Evolutionary conservation across 2,888 invertebrate genomes (phyloP), one percentile per base, ranked within the genome.

Genomic region (Gari tellinella): DNA sequence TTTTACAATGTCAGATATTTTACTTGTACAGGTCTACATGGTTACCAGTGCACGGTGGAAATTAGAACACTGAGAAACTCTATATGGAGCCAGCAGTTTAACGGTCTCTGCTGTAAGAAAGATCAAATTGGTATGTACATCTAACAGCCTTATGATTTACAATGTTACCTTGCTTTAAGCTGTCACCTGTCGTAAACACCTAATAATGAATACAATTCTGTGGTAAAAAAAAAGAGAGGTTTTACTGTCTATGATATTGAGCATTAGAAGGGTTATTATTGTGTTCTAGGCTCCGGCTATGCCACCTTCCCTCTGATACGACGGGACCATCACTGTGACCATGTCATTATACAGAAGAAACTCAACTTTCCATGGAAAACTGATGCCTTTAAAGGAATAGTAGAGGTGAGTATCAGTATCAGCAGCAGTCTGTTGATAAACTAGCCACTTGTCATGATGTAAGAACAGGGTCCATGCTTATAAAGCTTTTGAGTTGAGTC

Each of bases 11-110:
- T 46, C 8, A 8, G 15, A n/a, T 17, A 21, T 51, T 31, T 58
- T 60, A 40, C 43, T 41, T 38, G 70, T 76, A 15, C 66, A 89
- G 90, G 90, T 48, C 77, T 89, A n/a, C 86, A 88, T 74, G 86
- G 82, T 46, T 90, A 89, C 73, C 80, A 73, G n/a, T 86, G 87
- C 63, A 88, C 87, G 1, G 61, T 90, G 1, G 87, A 89, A 58
- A 67, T 90, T 17, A 74, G 88, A 4, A 89, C 87, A n/a, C 79
- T 86, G 69, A 77, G 88, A 31, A 79, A 84, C 26, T 79, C 83
- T 23, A 72, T 88, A n/a, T 88, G 89, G 87, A 84, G 81, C 63
- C 85, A 90, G 53, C 89, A 89, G 74, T 90, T 88, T 60, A 63
- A 60, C 17, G 58, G 67, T 51, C 72, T 88, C 2, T 72, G 78